phyloP scores from a whole-genome alignment of 2,888 invertebrate species.

The Drosophila pseudotakahashii region DNA sequence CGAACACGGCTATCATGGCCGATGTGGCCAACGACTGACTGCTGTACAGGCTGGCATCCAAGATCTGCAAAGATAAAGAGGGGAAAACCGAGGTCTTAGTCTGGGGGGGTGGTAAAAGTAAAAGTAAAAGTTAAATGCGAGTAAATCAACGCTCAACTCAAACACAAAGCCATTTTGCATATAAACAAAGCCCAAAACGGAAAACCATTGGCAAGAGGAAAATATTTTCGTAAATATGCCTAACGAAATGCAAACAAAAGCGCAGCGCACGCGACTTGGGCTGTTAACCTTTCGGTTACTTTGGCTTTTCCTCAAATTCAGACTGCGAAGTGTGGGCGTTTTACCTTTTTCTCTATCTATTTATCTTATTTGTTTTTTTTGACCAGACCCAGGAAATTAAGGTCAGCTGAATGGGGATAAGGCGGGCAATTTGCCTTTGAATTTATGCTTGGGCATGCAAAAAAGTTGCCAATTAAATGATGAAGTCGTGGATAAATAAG shows the following conservation, averaged over 20 bases:
- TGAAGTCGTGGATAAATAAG: constrained; percentile 23
- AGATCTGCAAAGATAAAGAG: constrained; percentile 88
- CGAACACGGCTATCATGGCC: constrained; percentile 93
- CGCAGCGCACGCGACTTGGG: constrained; percentile 58
- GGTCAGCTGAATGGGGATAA: constrained; percentile 36
- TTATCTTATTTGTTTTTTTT: neutral
- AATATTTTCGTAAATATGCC: constrained; percentile 71
- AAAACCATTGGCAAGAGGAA: constrained; percentile 33
- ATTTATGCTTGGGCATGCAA: constrained; percentile 43
- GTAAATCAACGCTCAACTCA: constrained; percentile 58
- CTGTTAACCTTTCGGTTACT: constrained; percentile 65
- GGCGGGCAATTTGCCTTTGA: constrained; percentile 47
- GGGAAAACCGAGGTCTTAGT: constrained; percentile 28
- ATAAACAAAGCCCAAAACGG: constrained; percentile 43
- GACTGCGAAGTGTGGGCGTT: constrained; percentile 24
- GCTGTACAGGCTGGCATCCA: constrained; percentile 94
- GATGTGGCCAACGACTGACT: constrained; percentile 93
- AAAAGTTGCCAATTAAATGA: constrained; percentile 41
- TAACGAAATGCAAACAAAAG: constrained; percentile 78
- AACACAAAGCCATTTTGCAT: constrained; percentile 75
- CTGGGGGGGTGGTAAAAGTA: constrained; percentile 5
- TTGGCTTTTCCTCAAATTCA: constrained; percentile 34
- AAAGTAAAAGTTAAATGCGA: constrained; percentile 58
- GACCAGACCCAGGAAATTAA: constrained; percentile 39
- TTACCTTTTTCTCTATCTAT: constrained; percentile 20